These are phyloP conservation scores for Acheta domesticus DNA, from an alignment of 2,888 invertebrate species.

Conservation along the genomic window DNA sequence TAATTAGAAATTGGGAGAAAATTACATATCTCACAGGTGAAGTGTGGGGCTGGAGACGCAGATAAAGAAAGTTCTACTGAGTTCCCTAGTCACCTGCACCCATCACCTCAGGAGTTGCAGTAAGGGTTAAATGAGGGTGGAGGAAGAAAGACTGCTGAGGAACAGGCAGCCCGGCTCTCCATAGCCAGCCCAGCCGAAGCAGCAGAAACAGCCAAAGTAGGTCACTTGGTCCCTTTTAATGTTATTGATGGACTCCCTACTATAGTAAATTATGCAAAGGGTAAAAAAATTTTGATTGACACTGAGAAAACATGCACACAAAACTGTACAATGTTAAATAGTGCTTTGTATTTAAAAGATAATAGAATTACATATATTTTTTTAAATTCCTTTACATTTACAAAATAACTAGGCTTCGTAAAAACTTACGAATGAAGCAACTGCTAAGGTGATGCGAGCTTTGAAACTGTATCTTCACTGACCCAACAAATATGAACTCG, in stretches of 20 bases:
- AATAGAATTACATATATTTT: neutral
- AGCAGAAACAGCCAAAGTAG: neutral
- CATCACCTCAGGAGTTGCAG: slow-evolving; percentile 18
- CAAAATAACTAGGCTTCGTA: neutral
- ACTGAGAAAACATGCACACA: neutral
- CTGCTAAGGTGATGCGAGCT: neutral
- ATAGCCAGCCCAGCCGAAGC: neutral
- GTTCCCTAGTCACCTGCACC: neutral
- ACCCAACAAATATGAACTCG: neutral
- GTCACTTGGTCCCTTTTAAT: slow-evolving; percentile 1
- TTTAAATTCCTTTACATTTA: neutral
- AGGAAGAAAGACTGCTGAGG: slow-evolving; percentile 5
- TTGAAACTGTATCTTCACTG: neutral
- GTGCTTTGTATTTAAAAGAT: slow-evolving; percentile 18
- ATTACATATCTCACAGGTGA: too few species aligned
- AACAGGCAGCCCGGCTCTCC: neutral
- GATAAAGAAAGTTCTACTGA: too few species aligned
- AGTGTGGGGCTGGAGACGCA: too few species aligned
- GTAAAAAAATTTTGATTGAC: neutral
- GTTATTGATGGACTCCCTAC: neutral
- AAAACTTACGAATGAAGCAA: neutral
- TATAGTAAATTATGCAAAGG: neutral
- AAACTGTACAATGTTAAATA: neutral
- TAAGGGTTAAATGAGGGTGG: neutral
- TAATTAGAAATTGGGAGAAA: too few species aligned